Percentiles rank a stretch among this genome's conserved stretches.
Conservation (phyloP, 2,888 invertebrate genomes). For the Nomada goodeniana region DNA sequence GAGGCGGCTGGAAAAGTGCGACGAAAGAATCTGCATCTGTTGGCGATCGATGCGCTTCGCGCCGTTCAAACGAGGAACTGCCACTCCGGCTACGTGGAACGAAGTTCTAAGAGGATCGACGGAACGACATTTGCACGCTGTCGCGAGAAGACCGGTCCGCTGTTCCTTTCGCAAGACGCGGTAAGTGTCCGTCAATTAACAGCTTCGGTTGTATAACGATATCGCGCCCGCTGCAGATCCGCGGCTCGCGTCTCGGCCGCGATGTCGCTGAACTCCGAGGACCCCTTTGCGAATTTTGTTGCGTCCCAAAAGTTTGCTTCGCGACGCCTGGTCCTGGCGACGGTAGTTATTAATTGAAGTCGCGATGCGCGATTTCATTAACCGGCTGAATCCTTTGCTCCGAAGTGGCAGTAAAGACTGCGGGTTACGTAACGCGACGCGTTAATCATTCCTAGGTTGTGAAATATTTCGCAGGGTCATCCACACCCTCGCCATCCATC, state of each 20-base stretch:
- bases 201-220: slow-evolving; percentile 71
- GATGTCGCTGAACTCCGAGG: neutral
- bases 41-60: slow-evolving; percentile 38
- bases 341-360: no score
- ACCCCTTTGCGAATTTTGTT: neutral
- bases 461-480: no score
- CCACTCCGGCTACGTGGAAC: no score
- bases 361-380: no score
- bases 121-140: neutral
- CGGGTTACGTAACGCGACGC: no score
- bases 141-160: slow-evolving; percentile 7
- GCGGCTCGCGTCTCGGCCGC: neutral
- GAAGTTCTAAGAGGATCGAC: no score
- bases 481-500: no score
- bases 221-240: slow-evolving; percentile 32
- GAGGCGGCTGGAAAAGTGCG: slow-evolving; percentile 17
- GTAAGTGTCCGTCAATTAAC: slow-evolving; percentile 75
- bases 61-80: neutral
- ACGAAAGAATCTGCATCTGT: slow-evolving; percentile 13
- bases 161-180: slow-evolving; percentile 65
- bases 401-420: no score
- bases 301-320: no score
- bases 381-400: no score
- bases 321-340: no score
- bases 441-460: no score